These are phyloP conservation scores for Perccottus glenii DNA, from an alignment of 2,113 vertebrate genomes.

Conservation along the genomic window DNA sequence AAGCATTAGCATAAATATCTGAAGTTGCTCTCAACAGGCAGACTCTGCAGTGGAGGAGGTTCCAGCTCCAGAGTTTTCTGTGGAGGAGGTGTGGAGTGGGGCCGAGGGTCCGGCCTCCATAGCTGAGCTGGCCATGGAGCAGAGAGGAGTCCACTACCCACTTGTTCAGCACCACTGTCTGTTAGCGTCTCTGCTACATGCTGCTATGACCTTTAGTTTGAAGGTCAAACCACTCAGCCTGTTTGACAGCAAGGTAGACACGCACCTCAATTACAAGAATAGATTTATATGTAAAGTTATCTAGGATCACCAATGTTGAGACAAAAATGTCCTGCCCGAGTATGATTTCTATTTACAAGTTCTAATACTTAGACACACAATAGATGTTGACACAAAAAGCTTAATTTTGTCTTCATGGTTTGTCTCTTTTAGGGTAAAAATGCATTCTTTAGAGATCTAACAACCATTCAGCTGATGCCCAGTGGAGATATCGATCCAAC, in stretches of 20 bases:
- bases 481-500: constrained; percentile 91
- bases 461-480: constrained; percentile 93
- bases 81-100: constrained; percentile 88
- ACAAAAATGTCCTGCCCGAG: too few species aligned
- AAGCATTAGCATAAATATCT: background rate
- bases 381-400: background rate
- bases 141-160: constrained; percentile 90
- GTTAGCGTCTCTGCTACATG: constrained; percentile 83
- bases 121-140: constrained; percentile 91
- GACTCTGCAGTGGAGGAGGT: constrained; percentile 88
- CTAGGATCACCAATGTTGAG: too few species aligned
- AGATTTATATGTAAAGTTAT: too few species aligned
- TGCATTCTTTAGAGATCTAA: constrained; percentile 96
- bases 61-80: constrained; percentile 80
- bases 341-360: background rate
- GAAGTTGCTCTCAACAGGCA: constrained; percentile 74
- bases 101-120: constrained; percentile 90
- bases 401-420: background rate
- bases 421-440: constrained; percentile 88
- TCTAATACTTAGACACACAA: too few species aligned
- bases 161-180: constrained; percentile 94
- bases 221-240: constrained; percentile 91
- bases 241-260: constrained; percentile 91
- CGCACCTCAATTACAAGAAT: background rate
- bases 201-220: constrained; percentile 85